phyloP scores from a whole-genome alignment of 2,888 invertebrate species.

The Drosophila siamana region DNA sequence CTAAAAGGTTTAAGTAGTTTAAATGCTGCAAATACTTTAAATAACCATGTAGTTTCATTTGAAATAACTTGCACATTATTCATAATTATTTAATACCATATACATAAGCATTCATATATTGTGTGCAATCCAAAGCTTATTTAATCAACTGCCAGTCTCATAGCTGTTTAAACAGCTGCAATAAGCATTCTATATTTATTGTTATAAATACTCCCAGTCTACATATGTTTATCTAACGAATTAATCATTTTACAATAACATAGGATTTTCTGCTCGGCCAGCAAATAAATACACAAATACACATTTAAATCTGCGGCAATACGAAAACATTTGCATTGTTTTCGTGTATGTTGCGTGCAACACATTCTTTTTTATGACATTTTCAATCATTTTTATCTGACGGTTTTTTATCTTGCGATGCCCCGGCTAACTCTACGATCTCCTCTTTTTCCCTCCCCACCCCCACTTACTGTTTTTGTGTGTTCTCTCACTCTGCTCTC shows the following conservation, averaged over 20 bases:
- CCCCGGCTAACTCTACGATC: slow-evolving; percentile 3
- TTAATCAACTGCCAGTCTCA: not conserved
- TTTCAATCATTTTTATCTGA: slow-evolving; percentile 75
- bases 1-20: not conserved
- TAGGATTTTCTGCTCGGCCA: slow-evolving; percentile 38
- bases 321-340: slow-evolving; percentile 50
- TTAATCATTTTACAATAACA: slow-evolving; percentile 32
- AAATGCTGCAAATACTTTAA: not conserved
- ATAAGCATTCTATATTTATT: slow-evolving; percentile 17
- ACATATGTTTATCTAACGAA: slow-evolving; percentile 28
- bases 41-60: not conserved
- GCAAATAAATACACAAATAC: slow-evolving; percentile 26
- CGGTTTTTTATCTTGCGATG: slow-evolving; percentile 44
- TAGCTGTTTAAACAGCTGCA: not conserved
- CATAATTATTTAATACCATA: not conserved
- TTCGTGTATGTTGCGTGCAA: slow-evolving; percentile 41
- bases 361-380: slow-evolving; percentile 62
- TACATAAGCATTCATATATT: too few species aligned
- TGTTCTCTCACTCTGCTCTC: not conserved
- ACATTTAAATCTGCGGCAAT: slow-evolving; percentile 54
- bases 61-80: not conserved
- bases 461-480: not conserved
- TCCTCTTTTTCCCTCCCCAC: not conserved
- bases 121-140: not conserved
- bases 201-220: not conserved